Conservation (phyloP, 64 coral and sea anemone genomes). For the Trachythela sp. region DNA sequence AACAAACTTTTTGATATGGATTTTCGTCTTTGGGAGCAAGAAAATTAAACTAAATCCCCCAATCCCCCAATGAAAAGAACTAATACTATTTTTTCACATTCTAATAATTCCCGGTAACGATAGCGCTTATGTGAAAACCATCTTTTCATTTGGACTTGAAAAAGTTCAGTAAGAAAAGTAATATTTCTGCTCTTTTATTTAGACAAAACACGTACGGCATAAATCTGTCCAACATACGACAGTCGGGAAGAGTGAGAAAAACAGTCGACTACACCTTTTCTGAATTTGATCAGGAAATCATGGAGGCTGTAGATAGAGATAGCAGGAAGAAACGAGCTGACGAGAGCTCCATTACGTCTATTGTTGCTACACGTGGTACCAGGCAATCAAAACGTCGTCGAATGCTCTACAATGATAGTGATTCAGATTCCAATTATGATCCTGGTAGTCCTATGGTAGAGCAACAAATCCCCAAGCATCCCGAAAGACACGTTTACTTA, state of each 20-base stretch:
- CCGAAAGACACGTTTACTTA: constrained; percentile 57
- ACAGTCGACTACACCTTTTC: constrained; percentile 95
- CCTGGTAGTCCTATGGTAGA: constrained; percentile 70
- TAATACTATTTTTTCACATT: too few species aligned
- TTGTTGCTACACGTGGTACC: constrained; percentile 35
- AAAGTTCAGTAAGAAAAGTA: too few species aligned
- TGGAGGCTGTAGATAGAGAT: constrained; percentile 71
- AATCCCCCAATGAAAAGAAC: too few species aligned
- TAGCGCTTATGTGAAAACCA: too few species aligned
- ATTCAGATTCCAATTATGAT: constrained; percentile 81
- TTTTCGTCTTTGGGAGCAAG: too few species aligned
- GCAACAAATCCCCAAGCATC: not conserved
- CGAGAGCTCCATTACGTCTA: constrained; percentile 35
- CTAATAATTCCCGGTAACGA: too few species aligned
- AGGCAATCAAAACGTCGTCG: constrained; percentile 65
- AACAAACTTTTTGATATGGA: too few species aligned
- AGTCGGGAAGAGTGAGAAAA: constrained; percentile 79
- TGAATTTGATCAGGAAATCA: constrained; percentile 96
- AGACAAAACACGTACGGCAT: constrained; percentile 80
- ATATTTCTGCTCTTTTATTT: too few species aligned
- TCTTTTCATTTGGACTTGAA: too few species aligned
- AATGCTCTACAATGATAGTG: constrained; percentile 69
- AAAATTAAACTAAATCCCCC: too few species aligned
- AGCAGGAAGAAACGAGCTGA: constrained; percentile 24
- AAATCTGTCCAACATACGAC: constrained; percentile 85